Evolutionary conservation across 2,888 invertebrate genomes (phyloP).

Genomic region (Seira ritae): DNA sequence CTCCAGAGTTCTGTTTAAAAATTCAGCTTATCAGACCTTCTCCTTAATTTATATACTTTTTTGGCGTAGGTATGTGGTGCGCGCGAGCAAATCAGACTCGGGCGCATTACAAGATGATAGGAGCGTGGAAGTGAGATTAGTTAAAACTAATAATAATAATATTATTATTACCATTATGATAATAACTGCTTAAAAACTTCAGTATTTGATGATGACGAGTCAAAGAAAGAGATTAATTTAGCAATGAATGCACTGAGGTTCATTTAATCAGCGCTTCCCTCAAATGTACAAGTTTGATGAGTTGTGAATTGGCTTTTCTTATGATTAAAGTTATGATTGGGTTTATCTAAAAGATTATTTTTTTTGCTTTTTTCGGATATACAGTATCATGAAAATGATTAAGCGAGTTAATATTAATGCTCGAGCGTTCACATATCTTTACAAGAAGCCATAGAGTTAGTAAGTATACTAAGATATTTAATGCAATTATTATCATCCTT

Average conservation of each 20-base stretch:
- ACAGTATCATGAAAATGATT: neutral
- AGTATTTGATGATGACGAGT: constrained; percentile 6
- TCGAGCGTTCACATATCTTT: too few species aligned
- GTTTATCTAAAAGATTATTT: constrained; percentile 42
- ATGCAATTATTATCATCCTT: too few species aligned
- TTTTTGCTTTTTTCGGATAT: constrained; percentile 26
- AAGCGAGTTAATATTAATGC: too few species aligned
- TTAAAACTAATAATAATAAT: constrained; percentile 43
- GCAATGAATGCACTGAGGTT: neutral
- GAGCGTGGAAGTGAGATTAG: constrained; percentile 46
- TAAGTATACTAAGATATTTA: too few species aligned
- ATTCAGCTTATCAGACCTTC: too few species aligned
- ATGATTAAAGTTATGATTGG: constrained; percentile 46
- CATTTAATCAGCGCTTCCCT: neutral
- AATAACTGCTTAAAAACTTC: constrained; percentile 27
- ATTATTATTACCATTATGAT: constrained; percentile 27
- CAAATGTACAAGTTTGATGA: constrained; percentile 48
- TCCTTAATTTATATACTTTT: too few species aligned
- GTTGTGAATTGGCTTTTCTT: constrained; percentile 50
- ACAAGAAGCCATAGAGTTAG: too few species aligned
- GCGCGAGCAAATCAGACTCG: too few species aligned
- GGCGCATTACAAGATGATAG: too few species aligned
- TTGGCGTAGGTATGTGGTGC: too few species aligned
- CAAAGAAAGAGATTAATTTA: constrained; percentile 28
- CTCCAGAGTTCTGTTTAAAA: too few species aligned